Conservation (phyloP, 1,140 invertebrate genomes). For the Parapsyche elsis region DNA sequence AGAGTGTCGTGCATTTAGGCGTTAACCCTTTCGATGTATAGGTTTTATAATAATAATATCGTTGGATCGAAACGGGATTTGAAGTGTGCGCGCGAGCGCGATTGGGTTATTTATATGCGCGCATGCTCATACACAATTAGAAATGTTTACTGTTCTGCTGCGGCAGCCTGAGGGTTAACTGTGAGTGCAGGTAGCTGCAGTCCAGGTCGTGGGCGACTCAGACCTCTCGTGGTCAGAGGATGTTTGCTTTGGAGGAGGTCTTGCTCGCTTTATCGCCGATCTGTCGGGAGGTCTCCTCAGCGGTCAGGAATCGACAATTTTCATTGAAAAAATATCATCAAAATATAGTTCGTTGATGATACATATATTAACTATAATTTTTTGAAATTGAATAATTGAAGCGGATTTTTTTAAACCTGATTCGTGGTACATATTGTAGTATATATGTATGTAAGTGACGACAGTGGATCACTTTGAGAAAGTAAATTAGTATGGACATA, state of each 20-base stretch:
- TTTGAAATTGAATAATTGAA: no score
- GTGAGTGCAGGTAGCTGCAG: slow-evolving; percentile 19
- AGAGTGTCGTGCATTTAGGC: no score
- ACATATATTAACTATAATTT: no score
- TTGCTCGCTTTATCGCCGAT: slow-evolving; percentile 49
- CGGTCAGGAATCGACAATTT: slow-evolving; percentile 24
- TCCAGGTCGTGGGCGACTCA: slow-evolving; percentile 11
- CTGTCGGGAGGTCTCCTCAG: slow-evolving; percentile 46
- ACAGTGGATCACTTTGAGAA: no score
- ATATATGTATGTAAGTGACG: no score
- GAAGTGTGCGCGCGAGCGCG: neutral
- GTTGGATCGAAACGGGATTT: slow-evolving; percentile 27
- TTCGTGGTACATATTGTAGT: no score
- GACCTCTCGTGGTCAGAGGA: slow-evolving; percentile 36
- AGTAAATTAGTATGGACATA: no score
- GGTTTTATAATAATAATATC: slow-evolving; percentile 19
- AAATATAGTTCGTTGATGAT: neutral
- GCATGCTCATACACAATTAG: neutral
- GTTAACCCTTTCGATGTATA: no score
- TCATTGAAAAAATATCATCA: neutral
- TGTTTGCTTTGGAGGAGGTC: slow-evolving; percentile 47
- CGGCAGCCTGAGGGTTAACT: neutral
- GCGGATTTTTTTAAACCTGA: no score
- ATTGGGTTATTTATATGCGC: slow-evolving; percentile 26
- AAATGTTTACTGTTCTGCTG: slow-evolving; percentile 10